Conservation (phyloP, 2,113 vertebrate genomes). For the Microcebus ravelobensis region DNA sequence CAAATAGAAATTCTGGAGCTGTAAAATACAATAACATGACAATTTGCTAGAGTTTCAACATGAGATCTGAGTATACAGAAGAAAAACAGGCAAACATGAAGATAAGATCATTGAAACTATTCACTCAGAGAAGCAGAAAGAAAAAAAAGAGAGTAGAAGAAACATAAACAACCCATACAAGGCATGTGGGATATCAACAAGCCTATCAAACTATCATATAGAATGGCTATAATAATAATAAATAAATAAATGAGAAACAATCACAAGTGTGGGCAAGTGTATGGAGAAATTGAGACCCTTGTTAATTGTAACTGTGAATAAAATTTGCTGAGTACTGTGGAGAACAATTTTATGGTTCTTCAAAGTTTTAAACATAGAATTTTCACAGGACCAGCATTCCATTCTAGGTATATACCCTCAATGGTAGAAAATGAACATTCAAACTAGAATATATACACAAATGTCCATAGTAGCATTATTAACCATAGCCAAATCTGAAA, state of each 20-base stretch:
- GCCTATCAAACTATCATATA: not conserved
- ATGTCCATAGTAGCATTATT: not conserved
- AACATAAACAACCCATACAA: not conserved
- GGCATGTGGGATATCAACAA: not conserved
- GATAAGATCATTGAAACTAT: not conserved
- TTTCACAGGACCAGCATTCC: not conserved
- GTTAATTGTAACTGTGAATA: not conserved
- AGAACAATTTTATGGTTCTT: not conserved
- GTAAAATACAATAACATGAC: not conserved
- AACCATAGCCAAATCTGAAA: not conserved
- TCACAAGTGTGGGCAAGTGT: rapidly evolving
- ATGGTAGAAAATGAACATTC: not conserved
- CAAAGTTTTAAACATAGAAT: not conserved
- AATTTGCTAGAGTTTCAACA: not conserved
- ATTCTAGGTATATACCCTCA: not conserved
- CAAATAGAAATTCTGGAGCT: not conserved
- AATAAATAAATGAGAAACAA: not conserved
- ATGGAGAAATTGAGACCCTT: not conserved
- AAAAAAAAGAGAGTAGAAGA: not conserved
- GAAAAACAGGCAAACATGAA: not conserved
- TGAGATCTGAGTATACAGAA: not conserved
- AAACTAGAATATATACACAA: not conserved
- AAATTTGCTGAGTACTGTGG: not conserved
- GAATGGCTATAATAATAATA: not conserved
- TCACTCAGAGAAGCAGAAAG: not conserved